Percentiles rank a stretch among this genome's conserved stretches.
These are phyloP conservation scores for Pavo muticus DNA, from an alignment of 2,113 vertebrate species.

Conservation along the genomic window DNA sequence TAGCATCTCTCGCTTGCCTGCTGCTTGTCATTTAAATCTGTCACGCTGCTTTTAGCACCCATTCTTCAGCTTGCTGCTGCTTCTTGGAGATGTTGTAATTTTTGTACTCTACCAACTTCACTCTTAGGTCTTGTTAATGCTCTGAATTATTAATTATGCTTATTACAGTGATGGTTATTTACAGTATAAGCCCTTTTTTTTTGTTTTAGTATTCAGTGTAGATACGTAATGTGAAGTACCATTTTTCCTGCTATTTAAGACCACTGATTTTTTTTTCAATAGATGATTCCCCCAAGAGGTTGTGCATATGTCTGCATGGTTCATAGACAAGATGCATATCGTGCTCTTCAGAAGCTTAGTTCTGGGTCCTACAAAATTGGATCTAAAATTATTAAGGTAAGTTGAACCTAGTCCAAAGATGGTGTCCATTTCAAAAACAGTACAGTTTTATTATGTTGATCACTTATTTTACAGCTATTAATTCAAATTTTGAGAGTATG, in stretches of 20 bases:
- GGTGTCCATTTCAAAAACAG: not conserved
- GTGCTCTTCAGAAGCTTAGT: constrained; percentile 96
- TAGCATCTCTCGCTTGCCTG: not conserved
- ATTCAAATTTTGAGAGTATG: not conserved
- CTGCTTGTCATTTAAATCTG: not conserved
- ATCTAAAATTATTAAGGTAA: constrained; percentile 98
- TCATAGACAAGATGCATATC: constrained; percentile 94
- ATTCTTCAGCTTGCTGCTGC: not conserved
- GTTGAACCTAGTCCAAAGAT: not conserved
- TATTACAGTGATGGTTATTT: not conserved
- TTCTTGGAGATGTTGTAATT: not conserved
- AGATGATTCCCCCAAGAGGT: constrained; percentile 99
- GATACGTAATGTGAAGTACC: not conserved
- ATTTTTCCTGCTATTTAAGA: not conserved
- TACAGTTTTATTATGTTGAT: not conserved
- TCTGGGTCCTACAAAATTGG: constrained; percentile 97
- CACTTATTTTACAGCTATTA: not conserved
- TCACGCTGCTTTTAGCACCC: not conserved
- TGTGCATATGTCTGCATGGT: constrained; percentile 99
- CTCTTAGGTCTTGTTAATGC: not conserved
- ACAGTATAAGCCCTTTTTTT: not conserved
- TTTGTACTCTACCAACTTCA: not conserved
- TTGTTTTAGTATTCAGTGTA: not conserved
- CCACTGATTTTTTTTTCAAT: not conserved
- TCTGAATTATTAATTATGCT: not conserved